Conservation (phyloP, 2,113 vertebrate species). For the Euleptes europaea region DNA sequence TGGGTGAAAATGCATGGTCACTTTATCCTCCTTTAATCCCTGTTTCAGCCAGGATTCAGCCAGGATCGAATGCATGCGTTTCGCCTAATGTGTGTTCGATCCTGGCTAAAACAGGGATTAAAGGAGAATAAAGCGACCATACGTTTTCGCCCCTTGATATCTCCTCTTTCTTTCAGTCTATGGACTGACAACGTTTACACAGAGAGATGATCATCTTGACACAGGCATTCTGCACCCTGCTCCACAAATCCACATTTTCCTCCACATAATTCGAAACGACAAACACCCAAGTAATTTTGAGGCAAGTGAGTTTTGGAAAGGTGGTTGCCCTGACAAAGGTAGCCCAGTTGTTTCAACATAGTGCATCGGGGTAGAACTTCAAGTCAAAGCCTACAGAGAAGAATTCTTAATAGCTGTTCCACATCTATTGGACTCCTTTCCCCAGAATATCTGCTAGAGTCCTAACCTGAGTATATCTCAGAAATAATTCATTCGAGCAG, state of each 20-base stretch:
- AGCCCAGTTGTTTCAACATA: background rate
- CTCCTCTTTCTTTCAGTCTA: background rate
- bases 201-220: background rate
- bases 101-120: no score
- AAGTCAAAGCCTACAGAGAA: background rate
- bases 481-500: background rate
- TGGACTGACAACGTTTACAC: background rate
- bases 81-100: no score
- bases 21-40: no score
- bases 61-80: no score
- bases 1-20: no score
- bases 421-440: background rate
- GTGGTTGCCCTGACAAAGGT: background rate
- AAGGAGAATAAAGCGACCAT: no score
- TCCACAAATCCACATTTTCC: background rate
- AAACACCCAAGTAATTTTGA: background rate
- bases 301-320: background rate
- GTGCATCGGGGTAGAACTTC: background rate
- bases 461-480: background rate
- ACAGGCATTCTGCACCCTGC: background rate
- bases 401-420: background rate
- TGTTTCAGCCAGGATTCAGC: no score
- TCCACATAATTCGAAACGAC: background rate
- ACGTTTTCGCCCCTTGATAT: no score
- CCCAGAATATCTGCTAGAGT: background rate